Conservation (phyloP, 1,140 invertebrate genomes). For the Leptopilina clavipes region DNA sequence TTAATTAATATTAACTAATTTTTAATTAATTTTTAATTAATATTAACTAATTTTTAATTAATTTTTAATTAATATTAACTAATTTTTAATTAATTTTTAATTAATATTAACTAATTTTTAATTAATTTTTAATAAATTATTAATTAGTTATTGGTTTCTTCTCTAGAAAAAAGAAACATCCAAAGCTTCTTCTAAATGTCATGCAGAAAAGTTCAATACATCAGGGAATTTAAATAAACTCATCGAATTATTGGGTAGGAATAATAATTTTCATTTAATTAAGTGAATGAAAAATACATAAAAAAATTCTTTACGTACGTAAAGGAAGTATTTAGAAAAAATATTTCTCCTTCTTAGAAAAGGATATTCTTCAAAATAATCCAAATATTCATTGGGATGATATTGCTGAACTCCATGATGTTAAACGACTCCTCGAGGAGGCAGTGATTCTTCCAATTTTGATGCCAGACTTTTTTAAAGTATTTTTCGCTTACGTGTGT, state of each 20-base stretch:
- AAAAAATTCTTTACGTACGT: background rate
- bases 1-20: no score
- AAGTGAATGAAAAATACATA: constrained; percentile 17
- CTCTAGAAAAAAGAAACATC: constrained; percentile 79
- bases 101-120: no score
- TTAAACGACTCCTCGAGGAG: constrained; percentile 96
- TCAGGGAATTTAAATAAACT: constrained; percentile 93
- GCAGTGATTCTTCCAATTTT: constrained; percentile 98
- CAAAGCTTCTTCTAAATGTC: constrained; percentile 81
- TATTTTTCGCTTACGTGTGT: constrained; percentile 58
- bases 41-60: no score
- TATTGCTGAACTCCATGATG: constrained; percentile 96
- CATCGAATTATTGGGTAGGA: constrained; percentile 90
- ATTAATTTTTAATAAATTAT: no score
- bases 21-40: no score
- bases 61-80: no score
- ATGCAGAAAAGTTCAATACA: constrained; percentile 94
- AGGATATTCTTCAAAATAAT: constrained; percentile 98
- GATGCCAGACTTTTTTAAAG: constrained; percentile 99
- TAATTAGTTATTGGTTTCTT: no score
- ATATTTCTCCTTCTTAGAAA: constrained; percentile 78
- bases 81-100: no score
- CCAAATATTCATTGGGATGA: constrained; percentile 98
- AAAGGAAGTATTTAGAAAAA: background rate
- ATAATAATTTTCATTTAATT: background rate